Evolutionary conservation across 2,797 vertebrate genomes (phyloP), one percentile per base, ranked within the genome.

Genomic region (Diplodus puntazzo): DNA sequence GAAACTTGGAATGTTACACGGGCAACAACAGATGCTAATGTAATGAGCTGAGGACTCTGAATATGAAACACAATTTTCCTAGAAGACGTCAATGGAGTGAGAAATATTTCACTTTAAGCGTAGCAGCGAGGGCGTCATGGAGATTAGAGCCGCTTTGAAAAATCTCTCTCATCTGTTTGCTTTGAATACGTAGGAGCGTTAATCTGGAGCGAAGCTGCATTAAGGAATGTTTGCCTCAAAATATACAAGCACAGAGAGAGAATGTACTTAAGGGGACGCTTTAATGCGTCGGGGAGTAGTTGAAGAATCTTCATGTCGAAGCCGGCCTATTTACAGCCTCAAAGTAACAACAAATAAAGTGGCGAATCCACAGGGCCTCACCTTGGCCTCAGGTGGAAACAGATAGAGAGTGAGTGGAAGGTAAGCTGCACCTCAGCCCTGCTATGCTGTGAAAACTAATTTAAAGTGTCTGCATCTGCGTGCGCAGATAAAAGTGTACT

Each of bases 61-160:
- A 63, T 17, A 58, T 25, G 69, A 67, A 77, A 70, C 67, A 73
- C 13, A 20, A 17, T 87, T 77, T 85, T 81, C 48, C 46, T 82
- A 1, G 45, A 82, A 75, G 75, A 87, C 46, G 50, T 67, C 16
- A 46, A 34, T 27, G 52, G 73, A 75, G 58, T 69, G 69, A 52
- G 30, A 69, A 87, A 69, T 12, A 70, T 83, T 70, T 79, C 70
- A 67, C 70, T 54, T 68, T 54, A 69, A 86, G 71, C 49, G 11
- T 58, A 21, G 80, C 76, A 62, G 80, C 80, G 23, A 50, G 64
- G 70, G 55, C 7, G 42, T 74, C 67, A 27, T 7, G n/a, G 60
- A 88, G 83, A 87, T 89, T 79, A 88, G 75, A 81, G 60, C 43
- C 58, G 74, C 79, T 88, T 87, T 85, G 64, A 85, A 87, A 82